Base-by-base conservation (phyloP, 1,140 invertebrate genomes). In the Pogonus chalceus region DNA sequence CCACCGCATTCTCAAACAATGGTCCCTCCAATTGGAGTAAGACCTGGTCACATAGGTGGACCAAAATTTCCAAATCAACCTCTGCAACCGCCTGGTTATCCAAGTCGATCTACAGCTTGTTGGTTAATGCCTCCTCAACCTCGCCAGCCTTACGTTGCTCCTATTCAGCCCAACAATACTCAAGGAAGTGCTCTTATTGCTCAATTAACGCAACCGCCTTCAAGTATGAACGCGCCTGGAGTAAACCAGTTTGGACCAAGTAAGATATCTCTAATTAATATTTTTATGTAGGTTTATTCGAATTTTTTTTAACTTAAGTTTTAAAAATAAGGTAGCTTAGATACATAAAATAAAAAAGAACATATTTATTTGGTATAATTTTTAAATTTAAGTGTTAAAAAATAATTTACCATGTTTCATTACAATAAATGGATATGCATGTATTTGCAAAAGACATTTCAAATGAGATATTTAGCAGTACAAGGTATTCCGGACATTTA, bases 131-230 rank as follows among this genome's bases (percentile, higher is more conserved):
- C 60, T 23, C 69, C 70, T 56, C 75, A 62, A 57, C 72, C 49
- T 55, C 70, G 60, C 52, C 68, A 58, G 69, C 35, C 52, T 12
- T 59, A 61, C 55, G 53, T 60, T 53, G 20, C 53, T 23, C 43
- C 63, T 61, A 63, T 64, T 53, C 69, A 60, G 69, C 51, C 66
- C 20, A 60, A 61, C 7, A 62, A 59, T 2, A 59, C 58, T 24
- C 70, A 69, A 51, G 70, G 72, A 53, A 83, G 81, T 56, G 79
- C 82, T 2, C 64, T 84, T 0, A 82, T 85, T 56, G 81, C 84
- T 0, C 85, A 87, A 55, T 71, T 86, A 0, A 81, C 81, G 23
- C 81, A 81, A 46, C 81, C 83, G 2, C 80, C 82, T 1, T 73
- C 73, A 18, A 66, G 73, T 0, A 71, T 81, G 59, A 74, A 72